Evolutionary conservation across 2,113 vertebrate genomes (phyloP).

Genomic region (Aspiorhynchus laticeps): DNA sequence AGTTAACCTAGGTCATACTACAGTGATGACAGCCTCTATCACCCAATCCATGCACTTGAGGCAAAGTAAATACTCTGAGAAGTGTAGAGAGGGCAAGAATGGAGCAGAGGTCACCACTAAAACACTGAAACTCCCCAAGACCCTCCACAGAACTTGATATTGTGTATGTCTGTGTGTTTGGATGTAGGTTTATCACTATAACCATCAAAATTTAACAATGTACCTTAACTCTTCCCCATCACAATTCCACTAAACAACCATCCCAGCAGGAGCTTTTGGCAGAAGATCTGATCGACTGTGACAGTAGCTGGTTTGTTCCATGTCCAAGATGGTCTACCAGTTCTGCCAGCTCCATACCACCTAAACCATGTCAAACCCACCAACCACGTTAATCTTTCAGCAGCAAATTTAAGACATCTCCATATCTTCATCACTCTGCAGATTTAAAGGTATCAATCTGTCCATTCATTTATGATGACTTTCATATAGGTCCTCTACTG

Average conservation of each 20-base stretch:
- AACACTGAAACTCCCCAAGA: not conserved
- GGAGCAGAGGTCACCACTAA: not conserved
- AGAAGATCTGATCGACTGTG: not conserved
- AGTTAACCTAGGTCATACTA: not conserved
- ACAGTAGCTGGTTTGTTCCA: not conserved
- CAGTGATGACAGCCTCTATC: not conserved
- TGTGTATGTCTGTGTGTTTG: not conserved
- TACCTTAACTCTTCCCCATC: not conserved
- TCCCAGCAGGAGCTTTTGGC: too few relatives aligned
- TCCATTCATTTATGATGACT: not conserved
- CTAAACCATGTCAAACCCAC: not conserved
- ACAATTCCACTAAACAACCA: not conserved
- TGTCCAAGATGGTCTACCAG: not conserved
- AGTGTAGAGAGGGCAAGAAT: not conserved
- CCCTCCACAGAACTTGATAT: not conserved
- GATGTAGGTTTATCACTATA: not conserved
- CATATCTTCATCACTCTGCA: not conserved
- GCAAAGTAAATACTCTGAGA: not conserved
- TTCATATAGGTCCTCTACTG: not conserved
- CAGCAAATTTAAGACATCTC: not conserved
- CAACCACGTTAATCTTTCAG: not conserved
- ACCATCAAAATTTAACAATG: not conserved
- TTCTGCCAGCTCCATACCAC: not conserved
- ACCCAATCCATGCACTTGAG: not conserved
- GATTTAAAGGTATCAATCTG: conserved; percentile 2